Evolutionary conservation across 2,888 invertebrate genomes (phyloP).

Genomic region (Himalopsyche tibetana): DNA sequence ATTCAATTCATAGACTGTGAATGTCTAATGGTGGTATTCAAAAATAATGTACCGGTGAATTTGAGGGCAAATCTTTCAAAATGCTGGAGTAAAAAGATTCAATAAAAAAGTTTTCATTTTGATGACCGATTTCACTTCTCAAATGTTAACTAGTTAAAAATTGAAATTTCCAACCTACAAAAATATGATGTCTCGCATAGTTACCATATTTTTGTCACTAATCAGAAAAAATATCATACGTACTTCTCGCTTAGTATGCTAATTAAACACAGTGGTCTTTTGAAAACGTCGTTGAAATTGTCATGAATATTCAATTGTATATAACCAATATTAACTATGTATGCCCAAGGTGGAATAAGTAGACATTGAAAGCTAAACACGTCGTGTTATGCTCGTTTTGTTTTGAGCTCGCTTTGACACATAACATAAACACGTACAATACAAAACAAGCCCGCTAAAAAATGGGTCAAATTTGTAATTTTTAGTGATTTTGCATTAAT

Average conservation of each 20-base stretch:
- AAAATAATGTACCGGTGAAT: no score
- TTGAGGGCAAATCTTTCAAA: no score
- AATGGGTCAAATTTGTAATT: constrained; percentile 25
- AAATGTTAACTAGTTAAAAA: no score
- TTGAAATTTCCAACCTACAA: no score
- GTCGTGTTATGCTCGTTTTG: not conserved
- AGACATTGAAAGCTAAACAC: constrained; percentile 13
- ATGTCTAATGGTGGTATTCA: no score
- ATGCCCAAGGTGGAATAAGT: not conserved
- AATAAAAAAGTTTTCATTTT: no score
- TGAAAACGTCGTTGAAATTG: not conserved
- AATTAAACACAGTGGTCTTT: not conserved
- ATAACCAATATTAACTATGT: not conserved
- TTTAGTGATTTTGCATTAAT: not conserved
- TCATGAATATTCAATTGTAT: constrained; percentile 28
- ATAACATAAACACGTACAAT: not conserved
- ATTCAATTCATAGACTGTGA: no score
- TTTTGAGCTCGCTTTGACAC: not conserved
- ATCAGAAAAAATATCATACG: not conserved
- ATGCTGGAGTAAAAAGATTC: no score
- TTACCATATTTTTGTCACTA: not conserved
- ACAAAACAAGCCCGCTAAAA: constrained; percentile 14
- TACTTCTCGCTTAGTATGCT: not conserved
- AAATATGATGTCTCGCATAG: not conserved
- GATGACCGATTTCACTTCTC: no score